These are phyloP conservation scores for Operophtera brumata DNA, from an alignment of 2,888 invertebrate genomes.

Conservation along the genomic window DNA sequence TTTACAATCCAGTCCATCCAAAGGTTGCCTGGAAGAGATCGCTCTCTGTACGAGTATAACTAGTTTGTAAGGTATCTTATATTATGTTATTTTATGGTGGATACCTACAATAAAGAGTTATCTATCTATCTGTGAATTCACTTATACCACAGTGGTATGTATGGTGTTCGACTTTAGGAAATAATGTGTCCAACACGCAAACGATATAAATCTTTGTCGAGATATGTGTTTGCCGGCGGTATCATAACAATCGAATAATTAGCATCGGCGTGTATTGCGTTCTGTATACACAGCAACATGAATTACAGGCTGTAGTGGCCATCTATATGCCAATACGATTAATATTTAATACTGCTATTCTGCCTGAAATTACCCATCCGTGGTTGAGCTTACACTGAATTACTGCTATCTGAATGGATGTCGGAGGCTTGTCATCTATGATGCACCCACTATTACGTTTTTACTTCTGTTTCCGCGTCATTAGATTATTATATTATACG, in stretches of 20 bases:
- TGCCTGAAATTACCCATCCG: constrained; percentile 69
- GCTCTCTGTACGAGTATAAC: too few relatives aligned
- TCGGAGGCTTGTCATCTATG: constrained; percentile 53
- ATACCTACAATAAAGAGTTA: too few relatives aligned
- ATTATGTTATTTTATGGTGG: too few relatives aligned
- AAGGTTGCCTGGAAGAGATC: too few relatives aligned
- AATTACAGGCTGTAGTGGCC: constrained; percentile 66
- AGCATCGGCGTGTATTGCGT: constrained; percentile 51
- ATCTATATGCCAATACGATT: constrained; percentile 74
- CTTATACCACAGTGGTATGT: too few relatives aligned
- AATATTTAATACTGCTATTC: constrained; percentile 75
- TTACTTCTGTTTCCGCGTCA: constrained; percentile 25
- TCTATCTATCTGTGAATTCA: too few relatives aligned
- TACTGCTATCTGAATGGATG: constrained; percentile 64
- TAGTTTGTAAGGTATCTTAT: too few relatives aligned
- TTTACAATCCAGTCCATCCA: too few relatives aligned
- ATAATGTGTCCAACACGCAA: too few relatives aligned
- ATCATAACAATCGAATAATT: constrained; percentile 60
- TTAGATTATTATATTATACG: neutral
- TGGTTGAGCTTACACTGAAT: constrained; percentile 69
- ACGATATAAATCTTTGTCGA: constrained; percentile 21
- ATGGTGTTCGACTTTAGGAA: too few relatives aligned
- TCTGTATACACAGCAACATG: constrained; percentile 49
- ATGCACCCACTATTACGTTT: constrained; percentile 36
- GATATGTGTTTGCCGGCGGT: constrained; percentile 20